These are phyloP conservation scores for Megaustenia siamemsis DNA, from an alignment of 2,888 invertebrate genomes.

Conservation along the genomic window DNA sequence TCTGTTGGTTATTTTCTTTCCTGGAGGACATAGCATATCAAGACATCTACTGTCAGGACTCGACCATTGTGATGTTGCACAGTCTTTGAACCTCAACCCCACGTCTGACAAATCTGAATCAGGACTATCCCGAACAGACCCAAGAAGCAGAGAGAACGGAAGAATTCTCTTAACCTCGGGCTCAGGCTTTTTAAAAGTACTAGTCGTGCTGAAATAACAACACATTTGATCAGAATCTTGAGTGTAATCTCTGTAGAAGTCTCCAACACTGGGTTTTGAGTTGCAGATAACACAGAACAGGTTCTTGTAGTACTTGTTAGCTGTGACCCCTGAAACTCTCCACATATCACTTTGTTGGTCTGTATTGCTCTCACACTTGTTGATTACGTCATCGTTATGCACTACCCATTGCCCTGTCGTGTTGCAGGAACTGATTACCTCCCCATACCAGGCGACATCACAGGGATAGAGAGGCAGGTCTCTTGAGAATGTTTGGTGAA, in stretches of 20 bases:
- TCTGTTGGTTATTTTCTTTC: background rate
- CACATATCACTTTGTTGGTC: too few relatives aligned
- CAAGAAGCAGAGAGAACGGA: background rate
- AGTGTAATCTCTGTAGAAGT: background rate
- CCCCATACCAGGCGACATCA: background rate
- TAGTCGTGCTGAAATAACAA: background rate
- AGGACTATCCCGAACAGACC: background rate
- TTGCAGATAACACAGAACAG: slow-evolving; percentile 44
- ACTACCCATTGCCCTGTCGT: background rate
- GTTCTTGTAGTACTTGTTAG: background rate
- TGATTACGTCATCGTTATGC: background rate
- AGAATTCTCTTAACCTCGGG: background rate
- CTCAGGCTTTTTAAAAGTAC: too few relatives aligned
- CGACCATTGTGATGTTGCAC: background rate
- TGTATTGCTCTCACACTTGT: background rate
- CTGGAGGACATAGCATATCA: background rate
- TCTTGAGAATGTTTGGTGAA: background rate
- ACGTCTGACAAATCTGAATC: background rate
- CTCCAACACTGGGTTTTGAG: background rate
- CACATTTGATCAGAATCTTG: background rate
- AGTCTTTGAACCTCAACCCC: background rate
- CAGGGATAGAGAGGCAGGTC: background rate
- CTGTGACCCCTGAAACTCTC: background rate
- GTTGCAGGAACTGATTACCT: slow-evolving; percentile 11
- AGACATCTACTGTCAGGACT: slow-evolving; percentile 27